These are phyloP conservation scores for Drosophila miranda DNA, from an alignment of 1,140 invertebrate species.

Conservation along the genomic window DNA sequence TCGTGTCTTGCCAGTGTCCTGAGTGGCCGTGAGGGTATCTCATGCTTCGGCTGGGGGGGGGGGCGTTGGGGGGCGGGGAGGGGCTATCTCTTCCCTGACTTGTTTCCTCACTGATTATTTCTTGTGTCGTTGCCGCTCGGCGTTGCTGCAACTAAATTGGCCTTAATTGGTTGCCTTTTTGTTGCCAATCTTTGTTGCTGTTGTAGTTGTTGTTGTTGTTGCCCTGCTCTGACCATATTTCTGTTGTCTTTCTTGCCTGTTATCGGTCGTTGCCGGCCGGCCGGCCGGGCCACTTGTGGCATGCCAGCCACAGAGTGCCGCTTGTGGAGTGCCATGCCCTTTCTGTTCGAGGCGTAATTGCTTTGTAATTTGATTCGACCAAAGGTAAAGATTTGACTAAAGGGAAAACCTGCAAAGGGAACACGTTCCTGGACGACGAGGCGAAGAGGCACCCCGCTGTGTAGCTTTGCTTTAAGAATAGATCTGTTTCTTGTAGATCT, in stretches of 20 bases:
- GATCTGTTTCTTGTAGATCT: too few species aligned
- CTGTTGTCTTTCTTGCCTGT: slow-evolving; percentile 54
- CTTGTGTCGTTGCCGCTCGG: slow-evolving; percentile 67
- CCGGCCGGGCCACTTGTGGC: slow-evolving; percentile 66
- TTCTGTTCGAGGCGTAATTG: slow-evolving; percentile 31
- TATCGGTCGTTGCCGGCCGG: slow-evolving; percentile 72
- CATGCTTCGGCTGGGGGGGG: too few species aligned
- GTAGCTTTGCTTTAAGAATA: too few species aligned
- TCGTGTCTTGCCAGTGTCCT: too few species aligned
- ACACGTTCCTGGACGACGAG: too few species aligned
- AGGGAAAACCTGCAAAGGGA: too few species aligned
- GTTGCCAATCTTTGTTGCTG: slow-evolving; percentile 53
- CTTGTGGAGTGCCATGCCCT: slow-evolving; percentile 23
- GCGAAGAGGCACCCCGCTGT: too few species aligned
- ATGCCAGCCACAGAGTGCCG: slow-evolving; percentile 39
- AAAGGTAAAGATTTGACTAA: too few species aligned
- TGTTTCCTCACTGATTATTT: slow-evolving; percentile 68
- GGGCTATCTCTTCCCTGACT: too few species aligned
- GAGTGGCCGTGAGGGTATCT: too few species aligned
- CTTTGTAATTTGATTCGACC: not conserved
- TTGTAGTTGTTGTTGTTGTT: slow-evolving; percentile 51
- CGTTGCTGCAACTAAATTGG: slow-evolving; percentile 78
- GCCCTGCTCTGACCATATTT: slow-evolving; percentile 49
- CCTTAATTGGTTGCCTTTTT: slow-evolving; percentile 76
- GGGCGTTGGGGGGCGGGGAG: too few species aligned